A percentile compares a stretch with the other conserved stretches of the same genome.
phyloP scores from a whole-genome alignment of 2,113 vertebrate genomes.

The Neolamprologus caudopunctatus region DNA sequence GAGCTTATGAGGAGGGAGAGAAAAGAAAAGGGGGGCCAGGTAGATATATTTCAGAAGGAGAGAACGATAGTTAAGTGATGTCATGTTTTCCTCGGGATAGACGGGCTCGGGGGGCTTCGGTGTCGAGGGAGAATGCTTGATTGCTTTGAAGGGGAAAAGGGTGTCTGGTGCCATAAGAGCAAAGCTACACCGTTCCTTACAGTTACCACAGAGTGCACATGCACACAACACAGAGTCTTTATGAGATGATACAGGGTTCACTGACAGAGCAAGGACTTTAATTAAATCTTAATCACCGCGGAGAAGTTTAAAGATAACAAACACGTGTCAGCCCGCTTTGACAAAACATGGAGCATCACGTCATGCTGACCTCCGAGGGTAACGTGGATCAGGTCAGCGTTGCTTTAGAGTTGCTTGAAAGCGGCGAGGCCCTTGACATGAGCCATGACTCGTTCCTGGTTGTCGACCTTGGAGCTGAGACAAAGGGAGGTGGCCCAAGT shows the following conservation, averaged over 20 bases:
- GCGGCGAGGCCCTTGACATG: background rate
- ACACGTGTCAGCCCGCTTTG: constrained; percentile 50
- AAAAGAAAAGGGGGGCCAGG: background rate
- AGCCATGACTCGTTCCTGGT: constrained; percentile 5
- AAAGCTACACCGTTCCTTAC: background rate
- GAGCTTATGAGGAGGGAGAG: background rate
- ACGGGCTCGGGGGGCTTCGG: constrained; percentile 28
- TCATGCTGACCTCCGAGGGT: constrained; percentile 35
- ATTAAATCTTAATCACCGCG: constrained; percentile 56
- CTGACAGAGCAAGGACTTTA: constrained; percentile 25
- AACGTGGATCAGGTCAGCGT: background rate
- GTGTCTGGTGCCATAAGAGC: constrained; percentile 1
- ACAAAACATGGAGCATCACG: constrained; percentile 20
- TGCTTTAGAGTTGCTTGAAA: background rate
- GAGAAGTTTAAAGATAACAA: constrained; percentile 56
- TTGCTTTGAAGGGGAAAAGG: constrained; percentile 35
- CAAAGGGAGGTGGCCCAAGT: background rate
- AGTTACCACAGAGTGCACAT: background rate
- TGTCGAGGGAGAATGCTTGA: constrained; percentile 33
- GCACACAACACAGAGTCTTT: background rate
- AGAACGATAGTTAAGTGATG: constrained; percentile 51
- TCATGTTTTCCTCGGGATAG: constrained; percentile 63
- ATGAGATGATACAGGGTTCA: constrained; percentile 34
- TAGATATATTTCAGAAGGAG: background rate
- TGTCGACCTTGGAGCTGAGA: background rate